A percentile compares a stretch with the other conserved stretches of the same genome.
Conservation (phyloP, 2,888 invertebrate species). For the Ramazzottius varieornatus region DNA sequence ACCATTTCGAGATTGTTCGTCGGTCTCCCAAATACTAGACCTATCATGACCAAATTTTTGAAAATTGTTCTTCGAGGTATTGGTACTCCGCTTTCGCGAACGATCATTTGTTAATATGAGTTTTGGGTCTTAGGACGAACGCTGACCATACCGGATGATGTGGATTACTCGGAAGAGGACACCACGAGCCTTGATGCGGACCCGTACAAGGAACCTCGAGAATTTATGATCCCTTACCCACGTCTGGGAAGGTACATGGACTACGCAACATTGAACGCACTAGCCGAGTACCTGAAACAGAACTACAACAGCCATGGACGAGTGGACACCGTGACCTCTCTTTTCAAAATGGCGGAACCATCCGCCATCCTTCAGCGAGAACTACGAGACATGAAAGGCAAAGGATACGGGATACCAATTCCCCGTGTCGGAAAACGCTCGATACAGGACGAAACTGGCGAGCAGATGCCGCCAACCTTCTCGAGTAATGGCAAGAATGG, state of each 20-base stretch:
- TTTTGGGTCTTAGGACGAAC: no score
- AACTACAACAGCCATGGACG: neutral
- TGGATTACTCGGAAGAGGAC: neutral
- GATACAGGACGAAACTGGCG: neutral
- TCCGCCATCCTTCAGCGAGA: neutral
- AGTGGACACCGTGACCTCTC: neutral
- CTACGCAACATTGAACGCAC: neutral
- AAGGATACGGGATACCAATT: neutral
- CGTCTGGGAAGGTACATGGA: neutral
- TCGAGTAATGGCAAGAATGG: neutral
- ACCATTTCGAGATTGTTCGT: no score
- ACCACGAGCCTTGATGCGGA: no score
- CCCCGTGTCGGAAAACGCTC: neutral
- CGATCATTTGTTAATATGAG: no score
- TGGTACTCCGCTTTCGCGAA: no score
- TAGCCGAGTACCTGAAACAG: neutral
- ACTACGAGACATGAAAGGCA: neutral
- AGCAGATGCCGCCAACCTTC: neutral
- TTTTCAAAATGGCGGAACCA: neutral
- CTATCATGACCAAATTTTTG: no score
- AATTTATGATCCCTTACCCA: neutral
- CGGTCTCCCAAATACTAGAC: no score
- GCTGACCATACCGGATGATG: no score
- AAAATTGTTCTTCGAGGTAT: no score
- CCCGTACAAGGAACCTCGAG: no score